These are phyloP conservation scores for Nebria brevicollis DNA, from an alignment of 2,888 invertebrate species.

Conservation along the genomic window DNA sequence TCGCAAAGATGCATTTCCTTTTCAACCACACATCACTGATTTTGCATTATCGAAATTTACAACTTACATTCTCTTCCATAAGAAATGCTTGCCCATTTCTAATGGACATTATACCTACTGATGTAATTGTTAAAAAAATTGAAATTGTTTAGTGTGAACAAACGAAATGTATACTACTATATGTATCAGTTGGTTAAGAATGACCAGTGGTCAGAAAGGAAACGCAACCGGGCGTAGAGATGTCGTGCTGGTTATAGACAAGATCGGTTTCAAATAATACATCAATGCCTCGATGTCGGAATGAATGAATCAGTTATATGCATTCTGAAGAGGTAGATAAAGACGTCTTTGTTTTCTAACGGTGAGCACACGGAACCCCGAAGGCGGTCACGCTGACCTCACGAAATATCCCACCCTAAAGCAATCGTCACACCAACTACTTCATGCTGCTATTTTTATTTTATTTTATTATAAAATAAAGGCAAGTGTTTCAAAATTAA, in stretches of 20 bases:
- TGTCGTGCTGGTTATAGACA: neutral
- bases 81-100: too few species aligned
- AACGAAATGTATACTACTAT: neutral
- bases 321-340: conserved; percentile 11
- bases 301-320: conserved; percentile 26
- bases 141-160: neutral
- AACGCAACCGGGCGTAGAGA: conserved; percentile 4
- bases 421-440: neutral
- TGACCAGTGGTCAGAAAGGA: neutral
- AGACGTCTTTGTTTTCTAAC: conserved; percentile 25
- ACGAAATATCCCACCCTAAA: conserved; percentile 19
- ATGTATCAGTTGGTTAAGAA: neutral
- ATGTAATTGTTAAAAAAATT: too few species aligned
- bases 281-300: conserved; percentile 19
- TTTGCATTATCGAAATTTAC: neutral
- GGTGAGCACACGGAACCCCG: neutral
- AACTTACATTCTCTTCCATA: neutral
- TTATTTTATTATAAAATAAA: too few species aligned
- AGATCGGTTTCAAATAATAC: conserved; percentile 19
- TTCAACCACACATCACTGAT: conserved; percentile 9
- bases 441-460: neutral
- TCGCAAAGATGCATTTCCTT: conserved; percentile 25
- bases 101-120: too few species aligned
- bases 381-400: conserved; percentile 18
- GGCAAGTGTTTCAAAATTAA: too few species aligned